Conservation (phyloP, 2,797 vertebrate species). For the Philypnodon macrostomus region DNA sequence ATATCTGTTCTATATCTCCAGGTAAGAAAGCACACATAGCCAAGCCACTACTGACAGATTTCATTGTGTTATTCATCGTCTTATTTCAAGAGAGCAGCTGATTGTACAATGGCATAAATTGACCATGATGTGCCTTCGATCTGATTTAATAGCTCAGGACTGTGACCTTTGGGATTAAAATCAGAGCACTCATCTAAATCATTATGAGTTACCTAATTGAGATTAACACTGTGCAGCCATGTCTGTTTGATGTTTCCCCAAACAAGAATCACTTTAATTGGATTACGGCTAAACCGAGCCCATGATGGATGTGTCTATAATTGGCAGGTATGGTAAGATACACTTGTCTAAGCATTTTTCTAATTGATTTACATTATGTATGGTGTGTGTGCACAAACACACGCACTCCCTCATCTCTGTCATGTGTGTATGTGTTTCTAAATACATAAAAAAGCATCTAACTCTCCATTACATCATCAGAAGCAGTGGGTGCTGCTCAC, state of each 20-base stretch:
- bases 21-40: background rate
- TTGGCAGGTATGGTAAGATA: slow-evolving; percentile 32
- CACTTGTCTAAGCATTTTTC: slow-evolving; percentile 22
- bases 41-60: background rate
- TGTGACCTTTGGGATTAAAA: background rate
- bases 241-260: slow-evolving; percentile 43
- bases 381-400: background rate
- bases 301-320: slow-evolving; percentile 48
- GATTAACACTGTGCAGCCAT: slow-evolving; percentile 31
- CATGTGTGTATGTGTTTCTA: background rate
- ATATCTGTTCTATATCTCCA: too few relatives aligned
- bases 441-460: too few relatives aligned
- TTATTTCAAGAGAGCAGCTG: background rate
- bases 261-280: slow-evolving; percentile 54
- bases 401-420: background rate
- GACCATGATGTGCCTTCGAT: background rate
- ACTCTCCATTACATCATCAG: slow-evolving; percentile 2
- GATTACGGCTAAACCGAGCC: slow-evolving; percentile 41
- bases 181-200: slow-evolving; percentile 23
- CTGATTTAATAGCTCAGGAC: background rate
- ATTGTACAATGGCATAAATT: background rate
- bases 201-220: slow-evolving; percentile 56
- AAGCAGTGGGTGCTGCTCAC: slow-evolving; percentile 25
- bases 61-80: background rate
- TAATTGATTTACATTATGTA: background rate